These are phyloP conservation scores for Hyles euphorbiae DNA, from an alignment of 1,140 invertebrate species.

Conservation along the genomic window DNA sequence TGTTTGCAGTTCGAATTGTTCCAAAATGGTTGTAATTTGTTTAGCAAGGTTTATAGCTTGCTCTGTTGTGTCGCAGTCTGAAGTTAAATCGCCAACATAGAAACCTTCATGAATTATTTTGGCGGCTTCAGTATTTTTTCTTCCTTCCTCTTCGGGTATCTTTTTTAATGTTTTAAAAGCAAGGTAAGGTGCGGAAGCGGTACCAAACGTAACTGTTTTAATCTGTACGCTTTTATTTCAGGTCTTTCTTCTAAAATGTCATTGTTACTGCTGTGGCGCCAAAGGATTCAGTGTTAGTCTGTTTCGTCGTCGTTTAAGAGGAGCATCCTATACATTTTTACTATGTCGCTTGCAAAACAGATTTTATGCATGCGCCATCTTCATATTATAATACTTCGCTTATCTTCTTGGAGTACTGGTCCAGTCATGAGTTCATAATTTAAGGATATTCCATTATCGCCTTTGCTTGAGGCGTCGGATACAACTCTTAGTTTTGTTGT, in stretches of 20 bases:
- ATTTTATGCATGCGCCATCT: slow-evolving; percentile 51
- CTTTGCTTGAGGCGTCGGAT: slow-evolving; percentile 49
- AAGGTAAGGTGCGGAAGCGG: slow-evolving; percentile 47
- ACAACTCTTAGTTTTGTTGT: slow-evolving; percentile 43
- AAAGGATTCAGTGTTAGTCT: slow-evolving; percentile 59
- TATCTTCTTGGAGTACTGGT: slow-evolving; percentile 60
- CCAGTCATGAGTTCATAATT: slow-evolving; percentile 56
- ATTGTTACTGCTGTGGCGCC: slow-evolving; percentile 28
- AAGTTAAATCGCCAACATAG: slow-evolving; percentile 56
- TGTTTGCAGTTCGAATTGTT: slow-evolving; percentile 32
- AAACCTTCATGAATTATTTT: slow-evolving; percentile 35
- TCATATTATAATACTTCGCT: slow-evolving; percentile 52
- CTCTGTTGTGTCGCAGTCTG: slow-evolving; percentile 30
- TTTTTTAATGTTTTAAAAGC: slow-evolving; percentile 35
- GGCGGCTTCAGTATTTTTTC: slow-evolving; percentile 26
- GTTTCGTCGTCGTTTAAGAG: slow-evolving; percentile 35
- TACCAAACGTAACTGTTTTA: slow-evolving; percentile 49
- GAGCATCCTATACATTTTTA: slow-evolving; percentile 59
- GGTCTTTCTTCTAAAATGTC: no score
- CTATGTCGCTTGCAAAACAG: slow-evolving; percentile 58
- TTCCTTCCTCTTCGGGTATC: slow-evolving; percentile 38
- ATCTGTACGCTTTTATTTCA: no score
- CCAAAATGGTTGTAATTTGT: slow-evolving; percentile 27
- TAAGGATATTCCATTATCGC: slow-evolving; percentile 43
- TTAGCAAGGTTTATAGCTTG: slow-evolving; percentile 26